A percentile compares a stretch with the other conserved stretches of the same genome.
Conservation (phyloP, 2,888 invertebrate species). For the Cerceris ruficornis region DNA sequence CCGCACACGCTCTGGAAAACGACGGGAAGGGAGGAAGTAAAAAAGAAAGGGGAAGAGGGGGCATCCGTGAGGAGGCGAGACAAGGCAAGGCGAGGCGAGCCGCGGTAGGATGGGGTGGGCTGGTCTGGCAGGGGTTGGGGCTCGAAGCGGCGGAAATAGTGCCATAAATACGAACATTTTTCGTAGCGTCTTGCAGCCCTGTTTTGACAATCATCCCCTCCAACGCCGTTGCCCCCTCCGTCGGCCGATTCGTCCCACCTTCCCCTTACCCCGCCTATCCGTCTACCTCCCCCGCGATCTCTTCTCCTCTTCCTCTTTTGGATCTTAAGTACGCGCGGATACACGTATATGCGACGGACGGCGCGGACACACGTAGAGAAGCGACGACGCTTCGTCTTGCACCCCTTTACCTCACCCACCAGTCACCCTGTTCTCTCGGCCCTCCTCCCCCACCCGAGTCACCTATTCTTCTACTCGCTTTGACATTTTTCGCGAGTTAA, state of each 20-base stretch:
- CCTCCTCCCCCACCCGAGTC: no score
- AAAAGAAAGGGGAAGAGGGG: constrained; percentile 56
- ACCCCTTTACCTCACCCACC: constrained; percentile 46
- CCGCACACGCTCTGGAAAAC: constrained; percentile 62
- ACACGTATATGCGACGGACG: constrained; percentile 34
- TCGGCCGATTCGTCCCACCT: constrained; percentile 47
- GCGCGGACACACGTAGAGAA: constrained; percentile 40
- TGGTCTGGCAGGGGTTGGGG: constrained; percentile 49
- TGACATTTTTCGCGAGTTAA: constrained; percentile 74
- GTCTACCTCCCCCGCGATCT: constrained; percentile 29
- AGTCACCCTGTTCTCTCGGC: constrained; percentile 19
- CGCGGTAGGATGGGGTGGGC: constrained; percentile 33
- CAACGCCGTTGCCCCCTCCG: constrained; percentile 29
- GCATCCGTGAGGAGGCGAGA: constrained; percentile 33
- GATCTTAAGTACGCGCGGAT: constrained; percentile 63
- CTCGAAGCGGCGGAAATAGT: constrained; percentile 75
- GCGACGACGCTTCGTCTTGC: constrained; percentile 47
- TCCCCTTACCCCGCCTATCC: constrained; percentile 12
- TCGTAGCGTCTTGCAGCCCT: constrained; percentile 76
- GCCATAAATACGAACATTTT: constrained; percentile 79
- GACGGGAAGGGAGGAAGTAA: constrained; percentile 62
- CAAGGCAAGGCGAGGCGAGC: constrained; percentile 42
- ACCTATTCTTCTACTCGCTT: constrained; percentile 69
- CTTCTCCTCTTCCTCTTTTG: constrained; percentile 45
- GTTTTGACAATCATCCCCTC: constrained; percentile 77